Base-by-base conservation (phyloP, 2,797 vertebrate genomes). In the Microcaecilia unicolor region DNA sequence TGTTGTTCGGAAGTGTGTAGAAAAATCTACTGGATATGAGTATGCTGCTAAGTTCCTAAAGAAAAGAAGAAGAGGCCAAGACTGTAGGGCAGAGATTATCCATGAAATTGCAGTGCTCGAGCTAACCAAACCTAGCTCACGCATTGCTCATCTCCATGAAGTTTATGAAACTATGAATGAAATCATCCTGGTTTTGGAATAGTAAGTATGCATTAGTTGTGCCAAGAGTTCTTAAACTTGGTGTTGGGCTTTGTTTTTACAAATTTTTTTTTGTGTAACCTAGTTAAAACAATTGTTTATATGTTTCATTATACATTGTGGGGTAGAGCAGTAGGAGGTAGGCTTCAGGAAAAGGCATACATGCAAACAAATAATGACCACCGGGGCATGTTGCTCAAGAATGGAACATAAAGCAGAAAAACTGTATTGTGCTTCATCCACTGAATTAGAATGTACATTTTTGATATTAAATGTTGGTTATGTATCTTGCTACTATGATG, bases 21-120 rank as follows among this genome's bases (percentile, higher is more conserved):
- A 94, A 64, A 97, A 91, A 70, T 65, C 79, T 35, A 89, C 92
- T 1, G 90, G 89, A n/a, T 93, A 92, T 59, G 86, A 80, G 22
- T 98, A 91, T 8, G 94, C 94, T 18, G 94, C 93, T 37, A 98
- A 98, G 62, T 94, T 91, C 55, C 72, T 98, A 2, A 86, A 90
- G 50, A 98, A 97, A 65, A 83, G 93, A 31, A 79, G 93, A 48
- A 64, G 91, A 57, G 94, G 94, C 8, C 89, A 91, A 1, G 93
- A 98, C 67, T 95, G 93, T 61, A 84, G 83, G 43, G 85, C 85
- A 2, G 94, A 98, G 13, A 89, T 95, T 41, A 49, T 93, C 1
- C 94, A 98, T 10, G 94, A 98, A 81, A 87, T 98, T 66, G 91
- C 94, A 1, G 85, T 97, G 6, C 88, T 98, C 54, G 94, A 98